Base-by-base conservation (phyloP, 2,888 invertebrate genomes). In the Andrena praecox region DNA sequence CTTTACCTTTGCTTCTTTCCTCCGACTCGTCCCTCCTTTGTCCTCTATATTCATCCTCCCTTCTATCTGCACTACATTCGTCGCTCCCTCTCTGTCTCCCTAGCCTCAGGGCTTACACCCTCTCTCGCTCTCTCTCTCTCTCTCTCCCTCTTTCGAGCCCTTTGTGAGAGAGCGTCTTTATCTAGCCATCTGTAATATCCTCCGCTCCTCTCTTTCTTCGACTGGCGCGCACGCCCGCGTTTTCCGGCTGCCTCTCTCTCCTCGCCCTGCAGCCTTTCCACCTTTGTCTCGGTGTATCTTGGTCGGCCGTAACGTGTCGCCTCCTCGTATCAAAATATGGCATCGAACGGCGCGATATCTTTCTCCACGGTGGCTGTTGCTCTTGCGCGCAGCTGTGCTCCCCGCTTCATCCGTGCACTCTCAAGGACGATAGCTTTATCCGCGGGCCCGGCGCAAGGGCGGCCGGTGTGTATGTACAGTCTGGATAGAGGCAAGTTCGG, bases 281-380 rank as follows among this genome's bases (percentile, higher is more conserved):
- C 42, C 59, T 62, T 63, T 67, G 29, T 79, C 63, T 50, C 52
- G 68, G 24, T 59, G 72, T 52, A 42, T 16, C 54, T 72, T 20
- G 60, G 59, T 70, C 48, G 56, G 10, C 56, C 80, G 87, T 87
- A 87, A 83, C 83, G 82, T 84, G 86, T 85, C 88, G 84, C 77
- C 82, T 76, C 70, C 81, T 87, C 85, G 88, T 88, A 90, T 90
- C 87, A 85, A 90, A 90, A 91, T 90, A 90, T 87, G 85, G 87
- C 84, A 90, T 82, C 87, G 80, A 74, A 78, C 64, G 67, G 72
- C 62, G 59, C 74, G 67, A 77, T 64, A 76, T 78, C 69, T 76
- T 62, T 31, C 24, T 24, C 20, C 56, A 8, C 20, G 56, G 56
- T 60, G 42, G 77, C 67, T 42, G 50, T 20, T 12, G 64, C 62